Evolutionary conservation across 2,888 invertebrate species (phyloP), one percentile per base, ranked within the genome.

Genomic region (Noctuana brunneofusca): DNA sequence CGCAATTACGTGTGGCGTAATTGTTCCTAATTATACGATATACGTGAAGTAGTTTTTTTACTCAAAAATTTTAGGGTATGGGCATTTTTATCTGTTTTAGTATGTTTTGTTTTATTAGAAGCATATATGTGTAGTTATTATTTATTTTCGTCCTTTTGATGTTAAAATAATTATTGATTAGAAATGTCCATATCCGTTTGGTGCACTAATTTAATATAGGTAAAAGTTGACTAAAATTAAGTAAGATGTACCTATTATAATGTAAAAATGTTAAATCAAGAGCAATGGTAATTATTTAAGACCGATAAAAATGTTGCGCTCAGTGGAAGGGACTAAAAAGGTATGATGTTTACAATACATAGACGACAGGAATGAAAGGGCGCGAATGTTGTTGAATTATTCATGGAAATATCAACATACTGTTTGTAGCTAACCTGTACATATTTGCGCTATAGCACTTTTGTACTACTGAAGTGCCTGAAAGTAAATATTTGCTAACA

Each of bases 341-440:
- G 78, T 67, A 69, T 22, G 73, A 80, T 89, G 83, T 84, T 86
- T 83, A 70, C 74, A 83, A 86, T 88, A 89, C 88, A 86, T 74
- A 77, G 75, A 79, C 77, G 80, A 66, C 64, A 67, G 41, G 22
- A 50, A 24, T 32, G 46, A 24, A 18, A 9, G 27, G 32, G 32
- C 53, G 1, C 12, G 48, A 22, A 22, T 48, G 22, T 46, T 22
- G 22, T 27, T 27, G 27, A 41, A 16, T 16, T 16, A 6, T 38
- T 1, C 16, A 35, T n/a, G 12, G 35, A 41, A 6, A 14, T 41
- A 16, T 41, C 9, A 2, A 41, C 9, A 41, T 41, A 16, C 2
- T 16, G 14, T 41, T 16, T 16, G 8, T 6, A 8, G 38, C 14
- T 38, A 6, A 43, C 41, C 18, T 18, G 18, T 43, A 43, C 9